These are phyloP conservation scores for Uria lomvia DNA, from an alignment of 2,113 vertebrate genomes.

Conservation along the genomic window DNA sequence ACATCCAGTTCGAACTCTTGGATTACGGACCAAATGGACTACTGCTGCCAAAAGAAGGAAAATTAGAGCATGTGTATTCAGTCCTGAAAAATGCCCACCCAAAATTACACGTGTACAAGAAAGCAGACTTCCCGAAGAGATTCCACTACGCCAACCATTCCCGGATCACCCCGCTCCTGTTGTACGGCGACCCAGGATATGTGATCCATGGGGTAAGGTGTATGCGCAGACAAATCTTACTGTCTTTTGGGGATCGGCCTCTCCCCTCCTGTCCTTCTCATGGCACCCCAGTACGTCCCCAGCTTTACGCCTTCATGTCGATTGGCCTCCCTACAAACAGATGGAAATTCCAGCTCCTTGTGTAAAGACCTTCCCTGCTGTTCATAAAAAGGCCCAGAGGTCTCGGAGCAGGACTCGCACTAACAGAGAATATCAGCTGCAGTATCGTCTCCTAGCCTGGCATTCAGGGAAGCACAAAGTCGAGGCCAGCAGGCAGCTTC, in stretches of 20 bases:
- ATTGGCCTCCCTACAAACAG: not conserved
- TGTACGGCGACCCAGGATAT: conserved; percentile 83
- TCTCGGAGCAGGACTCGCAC: not conserved
- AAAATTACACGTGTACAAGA: conserved; percentile 83
- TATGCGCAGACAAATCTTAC: fast-evolving
- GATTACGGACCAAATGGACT: conserved; percentile 85
- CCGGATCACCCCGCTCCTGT: conserved; percentile 81
- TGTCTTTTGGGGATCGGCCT: not conserved
- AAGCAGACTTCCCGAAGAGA: conserved; percentile 76
- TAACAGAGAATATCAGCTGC: not conserved
- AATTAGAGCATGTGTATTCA: conserved; percentile 80
- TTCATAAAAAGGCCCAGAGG: not conserved
- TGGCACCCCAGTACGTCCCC: not conserved
- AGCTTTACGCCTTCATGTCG: not conserved
- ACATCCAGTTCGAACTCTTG: conserved; percentile 82
- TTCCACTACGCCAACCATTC: conserved; percentile 77
- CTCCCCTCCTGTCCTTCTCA: not conserved
- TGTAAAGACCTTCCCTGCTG: not conserved
- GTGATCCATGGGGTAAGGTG: conserved; percentile 87
- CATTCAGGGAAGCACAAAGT: not conserved
- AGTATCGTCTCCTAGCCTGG: not conserved
- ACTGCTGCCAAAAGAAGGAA: conserved; percentile 84
- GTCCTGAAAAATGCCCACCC: conserved; percentile 79
- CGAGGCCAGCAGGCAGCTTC: not conserved
- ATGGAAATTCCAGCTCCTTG: not conserved